These are phyloP conservation scores for Drosophila fungiperda DNA, from an alignment of 2,888 invertebrate species.

Conservation along the genomic window DNA sequence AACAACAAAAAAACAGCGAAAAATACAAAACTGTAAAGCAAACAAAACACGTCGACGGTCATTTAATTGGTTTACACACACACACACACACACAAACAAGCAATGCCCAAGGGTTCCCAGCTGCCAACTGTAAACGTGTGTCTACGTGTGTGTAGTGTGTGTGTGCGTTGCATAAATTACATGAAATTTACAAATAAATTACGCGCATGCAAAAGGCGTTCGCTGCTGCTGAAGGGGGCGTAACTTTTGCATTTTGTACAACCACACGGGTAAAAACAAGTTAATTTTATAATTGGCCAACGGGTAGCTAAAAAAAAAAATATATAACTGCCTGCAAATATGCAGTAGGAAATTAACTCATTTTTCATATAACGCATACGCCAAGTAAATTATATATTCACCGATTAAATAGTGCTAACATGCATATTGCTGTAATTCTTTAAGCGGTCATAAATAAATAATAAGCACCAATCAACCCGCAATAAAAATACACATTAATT, in stretches of 20 bases:
- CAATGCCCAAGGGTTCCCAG: constrained; percentile 30
- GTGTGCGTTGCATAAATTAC: constrained; percentile 65
- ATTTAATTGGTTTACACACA: constrained; percentile 68
- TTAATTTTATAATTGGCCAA: constrained; percentile 42
- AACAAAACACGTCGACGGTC: constrained; percentile 67
- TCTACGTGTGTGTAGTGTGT: constrained; percentile 12
- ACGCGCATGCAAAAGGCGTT: constrained; percentile 64
- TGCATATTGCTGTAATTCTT: not conserved
- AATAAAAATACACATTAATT: not conserved
- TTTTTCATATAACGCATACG: constrained; percentile 8
- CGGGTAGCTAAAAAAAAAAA: constrained; percentile 14
- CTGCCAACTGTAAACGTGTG: constrained; percentile 18
- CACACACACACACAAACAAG: constrained; percentile 34
- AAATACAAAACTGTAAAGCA: constrained; percentile 65
- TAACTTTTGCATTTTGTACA: constrained; percentile 11
- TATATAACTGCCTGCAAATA: constrained; percentile 5
- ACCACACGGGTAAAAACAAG: constrained; percentile 21
- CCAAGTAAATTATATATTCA: not conserved
- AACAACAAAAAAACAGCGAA: constrained; percentile 10
- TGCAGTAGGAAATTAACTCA: not conserved
- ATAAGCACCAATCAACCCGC: too few relatives aligned
- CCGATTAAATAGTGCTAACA: not conserved
- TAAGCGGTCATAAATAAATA: not conserved
- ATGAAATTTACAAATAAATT: constrained; percentile 73
- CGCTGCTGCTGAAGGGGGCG: constrained; percentile 29